Conservation (phyloP, 2,888 invertebrate species). For the Ophion ellenae region DNA sequence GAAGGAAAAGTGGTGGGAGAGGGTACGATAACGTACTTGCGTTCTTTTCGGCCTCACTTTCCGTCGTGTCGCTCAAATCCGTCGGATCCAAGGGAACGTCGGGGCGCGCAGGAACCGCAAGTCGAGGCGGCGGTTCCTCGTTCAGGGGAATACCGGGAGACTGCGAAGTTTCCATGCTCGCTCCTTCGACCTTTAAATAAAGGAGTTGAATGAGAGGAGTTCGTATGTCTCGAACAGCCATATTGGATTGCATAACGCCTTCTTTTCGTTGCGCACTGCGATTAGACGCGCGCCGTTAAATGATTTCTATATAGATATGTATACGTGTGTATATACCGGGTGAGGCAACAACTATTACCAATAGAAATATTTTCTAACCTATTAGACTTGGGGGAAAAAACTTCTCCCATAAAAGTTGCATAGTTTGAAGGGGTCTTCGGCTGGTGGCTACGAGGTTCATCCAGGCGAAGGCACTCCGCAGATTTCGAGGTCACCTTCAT, state of each 20-base stretch:
- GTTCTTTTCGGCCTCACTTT: slow-evolving; percentile 91
- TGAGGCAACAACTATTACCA: too few relatives aligned
- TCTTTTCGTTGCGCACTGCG: slow-evolving; percentile 1
- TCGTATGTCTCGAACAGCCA: slow-evolving; percentile 45
- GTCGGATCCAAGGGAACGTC: slow-evolving; percentile 85
- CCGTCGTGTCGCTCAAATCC: slow-evolving; percentile 92
- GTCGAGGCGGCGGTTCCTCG: slow-evolving; percentile 55
- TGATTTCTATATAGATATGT: neutral
- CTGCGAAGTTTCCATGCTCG: slow-evolving; percentile 57
- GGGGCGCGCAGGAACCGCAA: slow-evolving; percentile 69
- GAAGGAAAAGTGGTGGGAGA: neutral
- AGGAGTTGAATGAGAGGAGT: slow-evolving; percentile 42
- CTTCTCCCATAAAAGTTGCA: too few relatives aligned
- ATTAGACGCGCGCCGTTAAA: neutral
- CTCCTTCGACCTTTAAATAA: slow-evolving; percentile 62
- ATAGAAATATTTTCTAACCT: too few relatives aligned
- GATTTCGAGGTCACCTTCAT: too few relatives aligned
- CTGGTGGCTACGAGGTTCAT: too few relatives aligned
- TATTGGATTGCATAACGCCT: slow-evolving; percentile 50
- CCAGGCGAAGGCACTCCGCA: too few relatives aligned
- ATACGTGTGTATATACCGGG: too few relatives aligned
- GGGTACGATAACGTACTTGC: slow-evolving; percentile 70
- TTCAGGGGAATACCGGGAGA: slow-evolving; percentile 49
- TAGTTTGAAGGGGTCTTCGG: too few relatives aligned
- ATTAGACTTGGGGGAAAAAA: too few relatives aligned